phyloP scores from a whole-genome alignment of 2,113 vertebrate species.

The Caranx ignobilis region DNA sequence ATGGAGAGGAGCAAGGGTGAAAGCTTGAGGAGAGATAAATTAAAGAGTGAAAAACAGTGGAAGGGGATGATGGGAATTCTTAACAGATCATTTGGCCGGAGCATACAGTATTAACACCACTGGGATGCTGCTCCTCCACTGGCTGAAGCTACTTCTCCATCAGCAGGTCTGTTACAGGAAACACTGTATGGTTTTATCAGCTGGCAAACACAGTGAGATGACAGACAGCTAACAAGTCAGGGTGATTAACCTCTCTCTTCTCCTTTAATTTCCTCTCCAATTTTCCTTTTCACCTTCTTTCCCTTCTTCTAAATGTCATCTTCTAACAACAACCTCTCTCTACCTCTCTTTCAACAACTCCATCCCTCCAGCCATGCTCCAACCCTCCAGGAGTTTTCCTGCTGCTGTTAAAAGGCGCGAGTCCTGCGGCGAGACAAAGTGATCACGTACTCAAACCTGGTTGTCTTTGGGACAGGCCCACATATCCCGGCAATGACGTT shows the following conservation, averaged over 20 bases:
- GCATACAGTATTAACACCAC: conserved; percentile 21
- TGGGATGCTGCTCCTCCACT: conserved; percentile 3
- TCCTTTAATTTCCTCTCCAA: conserved; percentile 60
- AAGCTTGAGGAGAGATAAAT: neutral
- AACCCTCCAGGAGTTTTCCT: conserved; percentile 59
- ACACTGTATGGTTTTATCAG: conserved; percentile 56
- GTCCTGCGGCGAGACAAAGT: conserved; percentile 56
- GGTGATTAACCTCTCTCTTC: conserved; percentile 61
- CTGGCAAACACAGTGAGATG: conserved; percentile 55
- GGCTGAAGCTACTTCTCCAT: conserved; percentile 3
- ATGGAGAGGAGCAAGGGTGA: conserved; percentile 20
- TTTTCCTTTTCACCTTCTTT: conserved; percentile 31
- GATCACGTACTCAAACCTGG: conserved; percentile 29
- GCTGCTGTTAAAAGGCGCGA: conserved; percentile 44
- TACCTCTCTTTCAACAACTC: conserved; percentile 51
- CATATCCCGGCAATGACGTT: conserved; percentile 47
- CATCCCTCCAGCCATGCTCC: conserved; percentile 44
- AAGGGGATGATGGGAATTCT: conserved; percentile 12
- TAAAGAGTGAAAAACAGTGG: conserved; percentile 13
- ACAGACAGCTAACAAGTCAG: conserved; percentile 55
- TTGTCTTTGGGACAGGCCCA: conserved; percentile 56
- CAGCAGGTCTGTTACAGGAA: conserved; percentile 28
- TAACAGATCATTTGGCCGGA: conserved; percentile 12
- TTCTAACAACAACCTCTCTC: conserved; percentile 36
- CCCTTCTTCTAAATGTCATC: conserved; percentile 19